A percentile compares a stretch with the other conserved stretches of the same genome.
Conservation (phyloP, 2,113 vertebrate genomes). For the Hydropotes inermis region DNA sequence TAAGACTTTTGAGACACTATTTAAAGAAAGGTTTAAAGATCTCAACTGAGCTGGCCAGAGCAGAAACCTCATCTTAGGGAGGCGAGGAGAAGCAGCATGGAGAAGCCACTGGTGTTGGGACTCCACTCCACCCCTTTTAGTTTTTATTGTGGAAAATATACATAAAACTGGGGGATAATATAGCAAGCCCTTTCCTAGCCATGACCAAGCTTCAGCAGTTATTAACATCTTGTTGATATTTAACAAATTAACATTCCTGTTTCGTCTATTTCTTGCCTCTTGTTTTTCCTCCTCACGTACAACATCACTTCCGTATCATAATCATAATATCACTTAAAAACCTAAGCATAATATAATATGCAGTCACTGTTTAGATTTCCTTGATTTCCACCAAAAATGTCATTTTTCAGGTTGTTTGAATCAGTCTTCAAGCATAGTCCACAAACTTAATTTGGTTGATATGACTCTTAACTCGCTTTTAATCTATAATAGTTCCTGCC, state of each 20-base stretch:
- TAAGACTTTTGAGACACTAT: background rate
- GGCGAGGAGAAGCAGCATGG: background rate
- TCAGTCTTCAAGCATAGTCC: background rate
- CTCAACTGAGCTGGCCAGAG: background rate
- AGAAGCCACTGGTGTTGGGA: background rate
- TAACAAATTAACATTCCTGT: background rate
- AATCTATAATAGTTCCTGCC: background rate
- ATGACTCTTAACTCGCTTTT: background rate
- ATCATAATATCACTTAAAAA: background rate
- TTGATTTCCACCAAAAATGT: background rate
- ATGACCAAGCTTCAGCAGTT: too few species aligned
- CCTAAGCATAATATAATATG: background rate
- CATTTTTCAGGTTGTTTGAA: background rate
- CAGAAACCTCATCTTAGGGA: background rate
- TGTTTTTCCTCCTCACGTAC: background rate
- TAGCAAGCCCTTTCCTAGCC: too few species aligned
- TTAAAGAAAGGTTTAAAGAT: background rate
- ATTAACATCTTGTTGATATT: background rate
- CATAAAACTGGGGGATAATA: fast-evolving
- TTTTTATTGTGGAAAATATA: background rate
- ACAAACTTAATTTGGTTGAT: background rate
- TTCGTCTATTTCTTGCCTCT: background rate
- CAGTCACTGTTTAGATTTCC: background rate
- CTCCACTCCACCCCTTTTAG: background rate
- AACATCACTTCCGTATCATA: background rate